Evolutionary conservation across 2,113 vertebrate genomes (phyloP).

Genomic region (Mustela lutreola): DNA sequence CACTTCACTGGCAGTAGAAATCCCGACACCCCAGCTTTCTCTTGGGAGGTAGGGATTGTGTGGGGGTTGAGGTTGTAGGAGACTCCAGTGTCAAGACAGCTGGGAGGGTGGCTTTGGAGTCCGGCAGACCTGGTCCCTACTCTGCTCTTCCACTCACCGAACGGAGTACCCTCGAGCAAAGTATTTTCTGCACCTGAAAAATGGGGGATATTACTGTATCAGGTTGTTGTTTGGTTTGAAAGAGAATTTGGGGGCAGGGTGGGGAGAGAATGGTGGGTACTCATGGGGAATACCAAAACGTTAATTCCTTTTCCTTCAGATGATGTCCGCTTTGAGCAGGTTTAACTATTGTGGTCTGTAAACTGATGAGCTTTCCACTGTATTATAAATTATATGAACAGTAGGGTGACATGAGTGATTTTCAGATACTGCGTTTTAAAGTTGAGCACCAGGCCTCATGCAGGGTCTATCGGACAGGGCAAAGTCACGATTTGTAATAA

Average conservation of each 20-base stretch:
- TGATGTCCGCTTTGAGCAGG: background rate
- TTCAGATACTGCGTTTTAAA: constrained; percentile 35
- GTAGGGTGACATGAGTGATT: constrained; percentile 60
- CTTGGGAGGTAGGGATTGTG: constrained; percentile 13
- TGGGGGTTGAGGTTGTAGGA: background rate
- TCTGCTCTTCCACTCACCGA: background rate
- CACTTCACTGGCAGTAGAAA: constrained; percentile 63
- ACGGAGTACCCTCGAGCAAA: background rate
- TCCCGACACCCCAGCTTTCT: constrained; percentile 49
- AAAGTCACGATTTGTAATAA: background rate
- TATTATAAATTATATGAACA: constrained; percentile 71
- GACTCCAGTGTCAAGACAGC: background rate
- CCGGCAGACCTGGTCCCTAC: background rate
- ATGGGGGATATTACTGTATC: background rate
- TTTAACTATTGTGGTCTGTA: background rate
- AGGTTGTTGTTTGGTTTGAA: background rate
- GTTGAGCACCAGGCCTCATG: background rate
- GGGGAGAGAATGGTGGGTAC: background rate
- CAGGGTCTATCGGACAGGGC: background rate
- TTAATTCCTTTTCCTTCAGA: constrained; percentile 32
- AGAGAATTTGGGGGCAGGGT: background rate
- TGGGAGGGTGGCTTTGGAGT: background rate
- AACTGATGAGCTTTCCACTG: background rate
- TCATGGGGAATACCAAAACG: background rate
- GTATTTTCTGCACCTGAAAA: background rate